Evolutionary conservation across 2,888 invertebrate species (phyloP).

Genomic region (Ametastegia equiseti): DNA sequence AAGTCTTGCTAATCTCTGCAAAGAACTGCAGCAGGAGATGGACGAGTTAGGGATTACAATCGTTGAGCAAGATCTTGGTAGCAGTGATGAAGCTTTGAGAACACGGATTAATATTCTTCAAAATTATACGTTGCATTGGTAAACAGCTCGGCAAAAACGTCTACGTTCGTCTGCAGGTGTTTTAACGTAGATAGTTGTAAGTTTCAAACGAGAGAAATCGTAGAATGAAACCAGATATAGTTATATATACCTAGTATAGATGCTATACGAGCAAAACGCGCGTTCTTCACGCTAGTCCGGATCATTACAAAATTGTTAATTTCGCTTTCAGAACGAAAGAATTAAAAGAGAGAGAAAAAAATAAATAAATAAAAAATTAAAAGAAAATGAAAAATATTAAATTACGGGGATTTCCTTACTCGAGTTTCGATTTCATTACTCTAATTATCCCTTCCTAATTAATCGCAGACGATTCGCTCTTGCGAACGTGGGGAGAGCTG

Average conservation of each 20-base stretch:
- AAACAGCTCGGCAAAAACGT: neutral
- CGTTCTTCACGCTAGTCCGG: neutral
- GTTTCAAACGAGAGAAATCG: slow-evolving; percentile 43
- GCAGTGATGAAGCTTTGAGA: neutral
- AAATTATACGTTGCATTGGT: slow-evolving; percentile 2
- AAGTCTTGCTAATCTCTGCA: neutral
- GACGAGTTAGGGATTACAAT: neutral
- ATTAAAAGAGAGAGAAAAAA: neutral
- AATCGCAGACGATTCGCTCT: slow-evolving; percentile 24
- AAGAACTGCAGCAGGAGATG: neutral
- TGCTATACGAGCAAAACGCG: neutral
- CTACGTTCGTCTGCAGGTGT: neutral
- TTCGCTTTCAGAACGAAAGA: slow-evolving; percentile 39
- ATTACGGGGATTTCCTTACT: slow-evolving; percentile 3
- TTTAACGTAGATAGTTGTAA: slow-evolving; percentile 11
- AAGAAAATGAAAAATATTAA: neutral
- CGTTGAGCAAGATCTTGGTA: neutral
- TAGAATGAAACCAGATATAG: slow-evolving; percentile 30
- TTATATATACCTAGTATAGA: neutral
- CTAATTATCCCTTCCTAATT: slow-evolving; percentile 22
- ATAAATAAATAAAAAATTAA: neutral
- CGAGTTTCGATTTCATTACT: slow-evolving; percentile 45
- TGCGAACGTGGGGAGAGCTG: slow-evolving; percentile 29
- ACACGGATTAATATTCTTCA: neutral
- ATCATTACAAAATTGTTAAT: slow-evolving; percentile 38